Base-by-base conservation (phyloP, 2,113 vertebrate genomes). In the Platysteira castanea region DNA sequence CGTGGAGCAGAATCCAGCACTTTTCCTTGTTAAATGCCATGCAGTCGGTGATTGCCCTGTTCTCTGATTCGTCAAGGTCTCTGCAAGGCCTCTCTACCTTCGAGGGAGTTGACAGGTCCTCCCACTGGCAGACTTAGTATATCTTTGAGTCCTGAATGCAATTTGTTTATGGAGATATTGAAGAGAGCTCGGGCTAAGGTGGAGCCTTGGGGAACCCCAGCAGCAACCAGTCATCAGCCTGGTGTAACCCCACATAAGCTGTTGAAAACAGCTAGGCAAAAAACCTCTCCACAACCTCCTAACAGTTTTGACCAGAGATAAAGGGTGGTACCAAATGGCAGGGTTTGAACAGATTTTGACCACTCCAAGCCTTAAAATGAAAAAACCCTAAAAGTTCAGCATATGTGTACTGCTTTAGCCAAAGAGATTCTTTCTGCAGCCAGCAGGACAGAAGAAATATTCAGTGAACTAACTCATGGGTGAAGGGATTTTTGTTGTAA, bases 211-310 rank as follows among this genome's bases (percentile, higher is more conserved):
- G 8, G 26, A 56, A 12, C 20, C 9, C 16, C 17, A 42, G 24
- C 4, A 56, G 26, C 0, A 0, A 31, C 14, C 50, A 37, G 42
- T 64, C 12, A 35, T 30, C 50, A 71, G 10, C 10, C 22, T 33
- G 18, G 9, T 35, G 17, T 33, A 80, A 65, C 2, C 11, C 9
- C 19, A 54, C 41, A 24, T 27, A 27, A 56, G 18, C 7, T 67
- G 11, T 21, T 83, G 23, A 50, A 86, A 94, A 39, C 2, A 37
- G 10, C 15, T 69, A 59, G 28, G 22, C 19, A 20, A 47, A 73
- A 77, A 16, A 9, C 15, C 4, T 31, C 4, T 18, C 23, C 13
- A 14, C 3, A 42, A 59, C 10, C 23, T 64, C 11, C 17, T 30
- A 49, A 30, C 1, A 18, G 18, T 73, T 78, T 46, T 53, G 75